Percentiles rank a stretch among this genome's conserved stretches.
Evolutionary conservation across 2,888 invertebrate genomes (phyloP).

Genomic region (Sclerodermus sp.): DNA sequence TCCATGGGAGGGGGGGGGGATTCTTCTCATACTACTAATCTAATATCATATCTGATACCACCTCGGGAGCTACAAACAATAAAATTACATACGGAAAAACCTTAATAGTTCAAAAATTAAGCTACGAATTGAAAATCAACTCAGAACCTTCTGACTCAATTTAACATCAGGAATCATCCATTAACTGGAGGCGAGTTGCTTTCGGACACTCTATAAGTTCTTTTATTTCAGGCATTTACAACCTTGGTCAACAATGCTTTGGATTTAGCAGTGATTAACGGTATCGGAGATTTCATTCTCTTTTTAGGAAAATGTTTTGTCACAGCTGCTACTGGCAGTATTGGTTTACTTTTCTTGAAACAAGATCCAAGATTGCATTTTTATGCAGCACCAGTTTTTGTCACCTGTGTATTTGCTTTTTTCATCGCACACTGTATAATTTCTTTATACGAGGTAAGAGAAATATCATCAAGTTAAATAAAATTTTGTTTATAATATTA

Average conservation of each 20-base stretch:
- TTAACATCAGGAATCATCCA: too few relatives aligned
- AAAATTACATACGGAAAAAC: too few relatives aligned
- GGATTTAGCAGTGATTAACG: slow-evolving; percentile 89
- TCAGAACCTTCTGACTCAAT: too few relatives aligned
- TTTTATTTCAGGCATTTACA: slow-evolving; percentile 74
- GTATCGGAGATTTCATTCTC: slow-evolving; percentile 88
- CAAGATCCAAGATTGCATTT: slow-evolving; percentile 75
- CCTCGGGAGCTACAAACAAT: too few relatives aligned
- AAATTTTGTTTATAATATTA: background rate
- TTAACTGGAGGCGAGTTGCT: too few relatives aligned
- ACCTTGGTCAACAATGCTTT: slow-evolving; percentile 81
- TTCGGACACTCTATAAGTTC: slow-evolving; percentile 7
- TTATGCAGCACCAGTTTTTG: slow-evolving; percentile 82
- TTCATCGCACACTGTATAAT: slow-evolving; percentile 92
- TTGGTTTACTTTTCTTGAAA: slow-evolving; percentile 77
- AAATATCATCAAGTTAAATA: too few relatives aligned
- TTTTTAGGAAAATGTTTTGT: slow-evolving; percentile 86
- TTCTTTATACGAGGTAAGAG: slow-evolving; percentile 85
- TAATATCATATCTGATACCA: too few relatives aligned
- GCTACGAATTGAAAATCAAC: too few relatives aligned
- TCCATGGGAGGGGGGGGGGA: too few relatives aligned
- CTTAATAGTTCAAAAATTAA: too few relatives aligned
- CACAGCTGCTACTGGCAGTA: slow-evolving; percentile 78
- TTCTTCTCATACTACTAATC: too few relatives aligned
- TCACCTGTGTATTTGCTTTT: slow-evolving; percentile 83